Evolutionary conservation across 2,113 vertebrate genomes (phyloP), one percentile per base, ranked within the genome.

Genomic region (Pantherophis guttatus): DNA sequence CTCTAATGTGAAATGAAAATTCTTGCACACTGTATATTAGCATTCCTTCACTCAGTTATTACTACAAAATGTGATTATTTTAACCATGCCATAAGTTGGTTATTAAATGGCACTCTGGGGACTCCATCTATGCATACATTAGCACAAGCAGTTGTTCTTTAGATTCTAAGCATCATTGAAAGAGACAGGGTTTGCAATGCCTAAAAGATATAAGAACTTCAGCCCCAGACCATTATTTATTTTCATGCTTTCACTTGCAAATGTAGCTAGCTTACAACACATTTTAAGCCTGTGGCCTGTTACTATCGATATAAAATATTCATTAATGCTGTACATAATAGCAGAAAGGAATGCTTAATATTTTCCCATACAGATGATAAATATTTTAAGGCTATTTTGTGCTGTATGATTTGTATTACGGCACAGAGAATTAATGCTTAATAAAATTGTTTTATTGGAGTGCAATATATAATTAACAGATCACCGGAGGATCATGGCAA

Each of bases 161-260:
- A 62, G n/a, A 44, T 81, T 58, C 81, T 54, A 23, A 93, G n/a
- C 55, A 55, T 87, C 75, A 86, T 53, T 90, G n/a, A 93, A 89
- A 85, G 75, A 58, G 57, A 54, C 50, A 86, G 11, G 3, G 8
- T 6, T 86, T 62, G 23, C 10, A 65, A 90, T 75, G 44, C 75
- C 21, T 90, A 87, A 90, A 33, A 44, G 48, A 93, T 87, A 39
- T 29, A 23, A 86, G 48, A 93, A 90, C 8, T 10, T 85, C 39
- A 44, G 44, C 54, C 91, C 93, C 55, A 55, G 95, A 81, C 91
- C 1, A 0, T 90, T 93, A 33, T 91, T 29, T 92, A 65, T 92
- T 86, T 95, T 94, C 95, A 93, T 95, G 93, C 70, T 90, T 90
- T 92, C 93, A 81, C 52, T 96, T 93, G 87, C 92, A 87, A 96